A percentile compares a stretch with the other conserved stretches of the same genome.
phyloP scores from a whole-genome alignment of 2,888 invertebrate species.

The Scelioninae gen. 2 region DNA sequence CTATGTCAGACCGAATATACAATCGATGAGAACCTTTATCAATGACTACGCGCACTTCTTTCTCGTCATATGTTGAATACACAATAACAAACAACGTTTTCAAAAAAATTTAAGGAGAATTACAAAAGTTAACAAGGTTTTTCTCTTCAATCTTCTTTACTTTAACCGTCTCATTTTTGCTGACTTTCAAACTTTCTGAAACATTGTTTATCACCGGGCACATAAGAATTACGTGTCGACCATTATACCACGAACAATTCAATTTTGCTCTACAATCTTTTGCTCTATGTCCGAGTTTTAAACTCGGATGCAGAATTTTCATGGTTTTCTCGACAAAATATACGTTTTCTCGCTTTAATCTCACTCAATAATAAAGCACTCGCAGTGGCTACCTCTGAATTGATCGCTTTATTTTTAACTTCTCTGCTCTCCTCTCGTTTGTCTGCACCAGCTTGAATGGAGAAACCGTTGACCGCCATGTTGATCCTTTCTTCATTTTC shows the following conservation, averaged over 20 bases:
- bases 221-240: conserved; percentile 60
- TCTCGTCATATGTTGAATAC: conserved; percentile 40
- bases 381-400: conserved; percentile 46
- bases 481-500: conserved; percentile 58
- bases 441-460: not conserved
- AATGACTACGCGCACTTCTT: conserved; percentile 57
- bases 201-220: conserved; percentile 50
- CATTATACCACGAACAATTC: conserved; percentile 60
- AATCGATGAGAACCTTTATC: conserved; percentile 63
- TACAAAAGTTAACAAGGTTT: conserved; percentile 36
- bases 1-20: conserved; percentile 59
- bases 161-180: not conserved
- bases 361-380: conserved; percentile 53
- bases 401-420: conserved; percentile 3
- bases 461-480: conserved; percentile 50
- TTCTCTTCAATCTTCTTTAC: conserved; percentile 38
- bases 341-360: conserved; percentile 54
- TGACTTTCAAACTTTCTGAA: not conserved
- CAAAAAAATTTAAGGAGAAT: conserved; percentile 53
- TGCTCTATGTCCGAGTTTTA: conserved; percentile 60
- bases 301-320: conserved; percentile 59
- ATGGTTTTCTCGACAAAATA: conserved; percentile 63
- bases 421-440: conserved; percentile 16
- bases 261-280: conserved; percentile 59
- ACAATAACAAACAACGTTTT: conserved; percentile 61